Evolutionary conservation across 2,888 invertebrate species (phyloP).

Genomic region (Dynastes hyllus): DNA sequence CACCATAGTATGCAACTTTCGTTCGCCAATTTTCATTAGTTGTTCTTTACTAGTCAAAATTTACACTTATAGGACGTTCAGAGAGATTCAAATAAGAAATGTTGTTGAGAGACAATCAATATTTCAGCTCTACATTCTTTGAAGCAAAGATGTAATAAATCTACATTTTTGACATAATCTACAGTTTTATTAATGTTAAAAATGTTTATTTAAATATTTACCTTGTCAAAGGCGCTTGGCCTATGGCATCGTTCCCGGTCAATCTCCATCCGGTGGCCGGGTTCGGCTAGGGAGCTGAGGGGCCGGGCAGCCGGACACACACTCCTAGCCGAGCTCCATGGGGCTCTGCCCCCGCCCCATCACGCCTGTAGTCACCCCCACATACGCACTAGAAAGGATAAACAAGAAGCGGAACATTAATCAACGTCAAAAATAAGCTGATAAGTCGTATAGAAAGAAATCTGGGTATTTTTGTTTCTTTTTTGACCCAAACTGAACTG

Average conservation of each 20-base stretch:
- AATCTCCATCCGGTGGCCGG: slow-evolving; percentile 67
- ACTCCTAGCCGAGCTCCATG: slow-evolving; percentile 90
- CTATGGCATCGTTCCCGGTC: slow-evolving; percentile 72
- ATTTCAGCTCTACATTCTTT: no score
- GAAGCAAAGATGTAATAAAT: no score
- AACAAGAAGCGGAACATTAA: slow-evolving; percentile 41
- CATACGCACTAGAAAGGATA: slow-evolving; percentile 77
- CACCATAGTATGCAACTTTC: no score
- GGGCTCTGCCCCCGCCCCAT: slow-evolving; percentile 87
- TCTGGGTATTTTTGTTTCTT: not conserved
- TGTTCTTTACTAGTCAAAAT: no score
- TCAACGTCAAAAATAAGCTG: slow-evolving; percentile 10
- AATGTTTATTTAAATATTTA: slow-evolving; percentile 64
- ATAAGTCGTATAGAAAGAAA: not conserved
- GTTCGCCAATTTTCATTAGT: no score
- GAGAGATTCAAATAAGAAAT: no score
- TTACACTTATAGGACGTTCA: no score
- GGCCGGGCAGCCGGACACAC: slow-evolving; percentile 82
- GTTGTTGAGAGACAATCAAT: no score
- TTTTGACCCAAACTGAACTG: not conserved
- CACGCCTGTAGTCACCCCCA: slow-evolving; percentile 84
- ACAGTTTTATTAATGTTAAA: no score
- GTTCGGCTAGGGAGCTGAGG: slow-evolving; percentile 70
- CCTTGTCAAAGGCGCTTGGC: slow-evolving; percentile 86
- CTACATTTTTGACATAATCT: no score